Conservation (phyloP, 2,888 invertebrate species). For the Netelia melanura region DNA sequence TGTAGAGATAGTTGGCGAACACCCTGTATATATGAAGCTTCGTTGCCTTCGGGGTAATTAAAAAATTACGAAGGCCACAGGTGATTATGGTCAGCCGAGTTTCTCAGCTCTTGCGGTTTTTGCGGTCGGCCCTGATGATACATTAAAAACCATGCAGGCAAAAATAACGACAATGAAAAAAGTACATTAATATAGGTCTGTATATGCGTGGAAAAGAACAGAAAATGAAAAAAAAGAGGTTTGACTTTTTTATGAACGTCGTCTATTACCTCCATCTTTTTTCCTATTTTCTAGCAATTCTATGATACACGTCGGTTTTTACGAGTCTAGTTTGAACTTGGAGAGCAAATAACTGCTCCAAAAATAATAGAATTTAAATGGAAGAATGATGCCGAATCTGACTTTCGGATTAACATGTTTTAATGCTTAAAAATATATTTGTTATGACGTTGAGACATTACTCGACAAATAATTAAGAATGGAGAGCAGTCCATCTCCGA, state of each 20-base stretch:
- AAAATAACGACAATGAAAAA: conserved; percentile 38
- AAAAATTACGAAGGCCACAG: conserved; percentile 72
- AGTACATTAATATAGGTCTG: conserved; percentile 25
- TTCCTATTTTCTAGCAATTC: no score
- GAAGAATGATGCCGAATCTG: no score
- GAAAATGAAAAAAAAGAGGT: no score
- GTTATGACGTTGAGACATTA: background rate
- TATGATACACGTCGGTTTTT: no score
- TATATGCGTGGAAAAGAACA: background rate
- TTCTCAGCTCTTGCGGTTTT: conserved; percentile 46
- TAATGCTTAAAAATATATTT: background rate
- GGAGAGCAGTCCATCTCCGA: no score
- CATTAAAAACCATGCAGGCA: conserved; percentile 47
- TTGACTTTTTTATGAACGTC: no score
- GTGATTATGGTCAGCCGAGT: conserved; percentile 68
- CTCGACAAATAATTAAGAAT: background rate
- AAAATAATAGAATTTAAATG: no score
- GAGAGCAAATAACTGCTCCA: no score
- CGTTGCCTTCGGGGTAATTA: conserved; percentile 69
- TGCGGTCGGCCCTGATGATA: conserved; percentile 27
- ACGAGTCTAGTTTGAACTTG: no score
- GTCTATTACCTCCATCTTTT: no score
- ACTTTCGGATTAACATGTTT: no score
- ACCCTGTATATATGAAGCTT: conserved; percentile 17
- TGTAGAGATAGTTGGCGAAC: no score